Evolutionary conservation across 2,113 vertebrate genomes (phyloP), one percentile per base, ranked within the genome.

Genomic region (Eurystomus gularis): DNA sequence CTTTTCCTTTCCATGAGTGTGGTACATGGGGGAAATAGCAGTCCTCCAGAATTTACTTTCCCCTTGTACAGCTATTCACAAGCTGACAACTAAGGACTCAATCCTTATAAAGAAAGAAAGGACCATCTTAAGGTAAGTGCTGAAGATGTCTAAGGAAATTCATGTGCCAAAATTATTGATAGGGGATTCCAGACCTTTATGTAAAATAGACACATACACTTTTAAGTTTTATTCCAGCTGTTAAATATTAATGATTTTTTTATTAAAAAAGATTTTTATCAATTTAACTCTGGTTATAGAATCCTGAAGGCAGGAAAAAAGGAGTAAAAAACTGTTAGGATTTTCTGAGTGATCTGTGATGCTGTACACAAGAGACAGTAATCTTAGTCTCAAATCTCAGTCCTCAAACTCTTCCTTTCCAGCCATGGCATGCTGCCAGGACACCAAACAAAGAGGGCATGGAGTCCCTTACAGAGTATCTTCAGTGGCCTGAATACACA

Each of bases 1-100:
- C 9, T 65, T 20, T 61, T 68, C 33, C 26, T 86, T 82, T 51
- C n/a, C 26, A 9, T 44, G 18, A 49, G 5, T 0, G 0, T 29
- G 37, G 60, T 42, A 31, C 6, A 23, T 0, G 5, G 2, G 1
- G 4, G 9, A 5, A 21, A 37, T 1, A 54, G 29, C 0, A 0
- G 8, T 52, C 75, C 52, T 80, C 23, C 29, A 80, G 58, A 69
- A 57, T 54, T 81, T 31, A 55, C 28, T 78, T 13, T 58, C 20
- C 37, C 44, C 23, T n/a, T 86, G n/a, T 35, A 13, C 9, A 40
- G n/a, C 13, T 57, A 13, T 16, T 39, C n/a, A 37, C 37, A 65
- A 6, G 29, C 11, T 13, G 40, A 70, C 20, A 40, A 13, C 6
- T 54, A 16, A 35, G 29, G 35, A 29, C 51, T 93, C n/a, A 73